phyloP scores from a whole-genome alignment of 2,888 invertebrate genomes.

The Parnassius smintheus region DNA sequence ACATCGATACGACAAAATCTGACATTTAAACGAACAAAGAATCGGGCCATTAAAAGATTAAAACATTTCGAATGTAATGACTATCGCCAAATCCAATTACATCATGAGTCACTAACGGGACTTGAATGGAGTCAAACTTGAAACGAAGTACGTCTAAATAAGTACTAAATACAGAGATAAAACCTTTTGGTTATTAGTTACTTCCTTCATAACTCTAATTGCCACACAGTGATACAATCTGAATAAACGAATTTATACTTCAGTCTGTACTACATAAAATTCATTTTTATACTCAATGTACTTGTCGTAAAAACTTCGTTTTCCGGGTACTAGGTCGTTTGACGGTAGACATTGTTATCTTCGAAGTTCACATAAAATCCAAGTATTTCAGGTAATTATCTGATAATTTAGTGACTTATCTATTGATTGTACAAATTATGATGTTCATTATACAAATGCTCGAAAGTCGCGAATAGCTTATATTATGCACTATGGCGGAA shows the following conservation, averaged over 20 bases:
- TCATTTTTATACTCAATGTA: background rate
- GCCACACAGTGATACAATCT: background rate
- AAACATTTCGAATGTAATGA: conserved; percentile 16
- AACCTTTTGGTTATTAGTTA: conserved; percentile 22
- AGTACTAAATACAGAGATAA: conserved; percentile 24
- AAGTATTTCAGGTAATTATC: conserved; percentile 26
- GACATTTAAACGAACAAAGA: conserved; percentile 12
- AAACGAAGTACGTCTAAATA: conserved; percentile 10
- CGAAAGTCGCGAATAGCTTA: background rate
- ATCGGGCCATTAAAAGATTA: conserved; percentile 15
- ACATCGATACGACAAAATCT: background rate
- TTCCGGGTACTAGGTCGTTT: conserved; percentile 3
- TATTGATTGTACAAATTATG: conserved; percentile 4
- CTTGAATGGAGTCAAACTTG: conserved; percentile 6
- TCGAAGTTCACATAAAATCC: conserved; percentile 21
- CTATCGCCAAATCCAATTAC: conserved; percentile 15
- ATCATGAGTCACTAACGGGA: conserved; percentile 20
- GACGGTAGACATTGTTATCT: conserved; percentile 16
- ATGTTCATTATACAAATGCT: background rate
- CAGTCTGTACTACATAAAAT: conserved; percentile 1
- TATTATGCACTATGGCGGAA: too few species aligned
- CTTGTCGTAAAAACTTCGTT: conserved; percentile 5
- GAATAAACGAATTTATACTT: conserved; percentile 13
- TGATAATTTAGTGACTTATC: conserved; percentile 27
- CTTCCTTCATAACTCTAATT: conserved; percentile 24